Evolutionary conservation across 2,888 invertebrate genomes (phyloP), one percentile per base, ranked within the genome.

Genomic region (Hypselothyrea guttata): DNA sequence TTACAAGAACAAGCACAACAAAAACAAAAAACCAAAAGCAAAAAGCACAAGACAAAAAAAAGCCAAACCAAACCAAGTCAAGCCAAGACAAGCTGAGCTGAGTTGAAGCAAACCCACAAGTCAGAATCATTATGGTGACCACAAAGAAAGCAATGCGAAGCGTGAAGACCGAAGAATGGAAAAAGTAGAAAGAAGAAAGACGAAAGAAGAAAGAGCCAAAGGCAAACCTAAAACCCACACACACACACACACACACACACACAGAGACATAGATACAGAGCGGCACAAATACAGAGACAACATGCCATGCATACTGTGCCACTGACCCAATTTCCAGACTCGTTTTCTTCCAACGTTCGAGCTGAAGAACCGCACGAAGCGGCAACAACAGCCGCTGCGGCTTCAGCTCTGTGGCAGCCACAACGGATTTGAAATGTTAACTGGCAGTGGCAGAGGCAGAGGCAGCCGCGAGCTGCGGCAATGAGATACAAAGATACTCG

Each of bases 51-150:
- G 75, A 18, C 40, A 33, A 52, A 65, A 16, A 5, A 51, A 58
- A 70, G 55, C 22, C 65, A 62, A 66, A 38, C 44, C 56, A 54
- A 64, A 52, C 33, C 57, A 57, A 73, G 75, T 51, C 60, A 52
- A 61, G 53, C 44, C 51, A 33, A 49, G 33, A 3, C 37, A 9
- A 48, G 37, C 15, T 11, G 31, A 55, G 42, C 1, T 12, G 28
- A 42, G 47, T 18, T 33, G 37, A 60, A 35, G 41, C 51, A 33
- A 45, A 46, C 41, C 49, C 56, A 41, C 81, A 53, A 70, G 69
- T 66, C 74, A 77, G 83, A 84, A 85, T 84, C 77, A 86, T 82
- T 86, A 84, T 79, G 74, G 75, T 86, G 84, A 86, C 86, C 87
- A 87, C 86, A 74, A 87, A 71, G 81, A 82, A 82, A 81, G 81